Base-by-base conservation (phyloP, 2,113 vertebrate genomes). In the Ondatra zibethicus region DNA sequence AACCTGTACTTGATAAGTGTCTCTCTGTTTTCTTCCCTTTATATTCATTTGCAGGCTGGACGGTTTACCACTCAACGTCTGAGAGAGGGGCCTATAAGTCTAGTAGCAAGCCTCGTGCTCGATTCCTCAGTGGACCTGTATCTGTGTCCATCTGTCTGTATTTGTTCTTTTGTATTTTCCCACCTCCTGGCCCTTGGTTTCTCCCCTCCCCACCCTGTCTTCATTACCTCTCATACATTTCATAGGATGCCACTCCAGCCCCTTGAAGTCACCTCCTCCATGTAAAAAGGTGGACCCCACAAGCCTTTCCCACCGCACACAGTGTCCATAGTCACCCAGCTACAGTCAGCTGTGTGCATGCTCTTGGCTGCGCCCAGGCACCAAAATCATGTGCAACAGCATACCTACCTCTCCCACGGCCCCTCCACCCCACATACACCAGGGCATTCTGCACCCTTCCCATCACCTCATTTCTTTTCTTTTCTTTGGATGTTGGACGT, bases 121-220 rank as follows among this genome's bases (percentile, higher is more conserved):
- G 99, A 99, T 99, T 99, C 99, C 99, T 99, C 99, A 99, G 99
- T 99, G 99, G 99, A 99, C 99, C 99, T 99, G 99, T 99, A 99
- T 99, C 99, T 99, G 99, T 99, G 99, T 99, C 99, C 99, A 99
- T 99, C 99, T 99, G 99, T 99, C 99, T 99, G 99, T 99, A 99
- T 99, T 99, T 99, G 99, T 99, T 99, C 98, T 99, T 99, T 99
- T 99, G 99, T 99, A 97, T 98, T 99, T 99, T 99, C 99, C 98
- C 99, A 98, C 99, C 98, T 98, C 96, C 98, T 98, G 97, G 98
- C 98, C 98, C 98, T 99, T 98, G 99, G 96, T 97, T 98, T 98
- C 98, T 98, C 91, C 97, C 97, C 73, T 14, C 19, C 73, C 93
- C 80, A 91, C 97, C 98, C 97, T 95, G 98, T 98, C 96, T 98